Evolutionary conservation across 2,113 vertebrate species (phyloP).

Genomic region (Chloebia gouldiae): DNA sequence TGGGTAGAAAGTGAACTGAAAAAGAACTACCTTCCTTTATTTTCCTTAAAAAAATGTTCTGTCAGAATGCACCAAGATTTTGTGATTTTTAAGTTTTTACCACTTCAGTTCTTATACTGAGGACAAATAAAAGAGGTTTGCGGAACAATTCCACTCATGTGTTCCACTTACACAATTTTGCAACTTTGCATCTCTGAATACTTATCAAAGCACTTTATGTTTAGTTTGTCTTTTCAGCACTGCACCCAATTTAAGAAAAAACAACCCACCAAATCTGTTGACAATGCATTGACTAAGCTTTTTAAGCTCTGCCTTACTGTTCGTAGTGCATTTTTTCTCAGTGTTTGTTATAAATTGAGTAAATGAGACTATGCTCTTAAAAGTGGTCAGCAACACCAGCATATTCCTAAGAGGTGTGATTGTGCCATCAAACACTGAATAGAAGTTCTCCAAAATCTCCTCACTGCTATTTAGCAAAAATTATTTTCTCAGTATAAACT

Average conservation of each 20-base stretch:
- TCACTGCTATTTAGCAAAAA: not conserved
- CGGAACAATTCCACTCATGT: rapidly evolving
- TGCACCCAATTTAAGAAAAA: not conserved
- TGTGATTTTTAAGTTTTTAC: not conserved
- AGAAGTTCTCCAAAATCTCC: not conserved
- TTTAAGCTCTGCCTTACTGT: not conserved
- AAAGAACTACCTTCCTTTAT: not conserved
- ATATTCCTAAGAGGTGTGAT: not conserved
- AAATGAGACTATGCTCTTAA: not conserved
- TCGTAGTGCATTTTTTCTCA: not conserved
- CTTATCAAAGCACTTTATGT: not conserved
- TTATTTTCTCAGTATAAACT: not conserved
- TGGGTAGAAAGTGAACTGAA: not conserved
- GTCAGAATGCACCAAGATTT: not conserved
- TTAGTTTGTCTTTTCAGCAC: not conserved
- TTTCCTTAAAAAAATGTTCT: not conserved
- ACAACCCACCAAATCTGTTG: not conserved
- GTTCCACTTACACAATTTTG: not conserved
- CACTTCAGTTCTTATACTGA: not conserved
- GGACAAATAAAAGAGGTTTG: not conserved
- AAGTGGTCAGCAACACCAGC: not conserved
- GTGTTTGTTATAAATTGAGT: not conserved
- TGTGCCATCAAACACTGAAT: not conserved
- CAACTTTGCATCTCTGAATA: not conserved
- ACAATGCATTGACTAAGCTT: not conserved